A percentile compares a stretch with the other conserved stretches of the same genome.
Evolutionary conservation across 2,888 invertebrate species (phyloP).

Genomic region (Sialis lutaria): DNA sequence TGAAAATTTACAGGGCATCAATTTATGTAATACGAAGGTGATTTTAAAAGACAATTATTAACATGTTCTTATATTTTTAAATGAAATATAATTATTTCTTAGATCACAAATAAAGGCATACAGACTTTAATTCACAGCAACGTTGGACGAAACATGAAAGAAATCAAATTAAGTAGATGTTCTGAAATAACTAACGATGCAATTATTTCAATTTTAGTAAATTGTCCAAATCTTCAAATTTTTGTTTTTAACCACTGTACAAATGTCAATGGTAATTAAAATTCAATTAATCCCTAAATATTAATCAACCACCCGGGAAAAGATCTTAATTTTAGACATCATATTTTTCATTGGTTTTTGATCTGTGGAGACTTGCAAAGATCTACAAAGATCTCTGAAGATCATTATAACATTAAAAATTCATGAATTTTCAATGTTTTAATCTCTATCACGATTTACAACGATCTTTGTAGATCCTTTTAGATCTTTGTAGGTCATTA

Average conservation of each 20-base stretch:
- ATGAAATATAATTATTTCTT: constrained; percentile 3
- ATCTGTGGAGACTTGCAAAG: too few relatives aligned
- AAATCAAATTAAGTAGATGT: constrained; percentile 20
- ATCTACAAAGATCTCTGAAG: too few relatives aligned
- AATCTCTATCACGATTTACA: too few relatives aligned
- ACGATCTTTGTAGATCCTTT: too few relatives aligned
- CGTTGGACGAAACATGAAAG: constrained; percentile 17
- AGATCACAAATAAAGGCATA: constrained; percentile 21
- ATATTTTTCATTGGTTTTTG: too few relatives aligned
- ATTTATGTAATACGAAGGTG: constrained; percentile 22
- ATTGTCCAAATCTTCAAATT: constrained; percentile 19
- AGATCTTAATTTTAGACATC: too few relatives aligned
- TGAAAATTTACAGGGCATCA: constrained; percentile 17
- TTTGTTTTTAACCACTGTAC: constrained; percentile 16
- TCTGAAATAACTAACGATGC: constrained; percentile 16
- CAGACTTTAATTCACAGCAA: constrained; percentile 15
- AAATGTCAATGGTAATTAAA: constrained; percentile 10
- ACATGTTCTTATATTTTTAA: constrained; percentile 4
- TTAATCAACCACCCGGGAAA: too few relatives aligned
- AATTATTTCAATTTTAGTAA: constrained; percentile 16
- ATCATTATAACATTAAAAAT: too few relatives aligned
- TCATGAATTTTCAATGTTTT: too few relatives aligned
- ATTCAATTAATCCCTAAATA: too few relatives aligned
- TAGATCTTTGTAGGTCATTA: too few relatives aligned
- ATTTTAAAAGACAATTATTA: constrained; percentile 4